Evolutionary conservation across 2,888 invertebrate species (phyloP), one percentile per base, ranked within the genome.

Genomic region (Corythucha ciliata): DNA sequence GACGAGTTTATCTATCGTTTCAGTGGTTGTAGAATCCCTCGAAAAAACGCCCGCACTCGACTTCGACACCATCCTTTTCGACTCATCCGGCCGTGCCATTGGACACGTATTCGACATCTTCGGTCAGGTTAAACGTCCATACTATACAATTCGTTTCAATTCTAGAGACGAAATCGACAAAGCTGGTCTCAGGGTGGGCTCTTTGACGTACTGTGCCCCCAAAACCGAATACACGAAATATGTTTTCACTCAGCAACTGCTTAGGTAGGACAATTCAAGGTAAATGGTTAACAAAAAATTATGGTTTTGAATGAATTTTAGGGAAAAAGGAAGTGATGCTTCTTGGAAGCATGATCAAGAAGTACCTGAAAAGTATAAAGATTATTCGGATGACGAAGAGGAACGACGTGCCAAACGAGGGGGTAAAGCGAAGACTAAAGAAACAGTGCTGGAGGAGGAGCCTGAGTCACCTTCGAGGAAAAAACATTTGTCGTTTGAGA

Each of bases 61-160:
- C 70, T 69, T 91, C 58, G 93, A 92, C 57, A 86, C 88, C 1
- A 77, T 93, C 12, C 70, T 96, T 48, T 96, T 96, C 67, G 65
- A 89, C 53, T 83, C 90, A 12, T 78, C 80, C 60, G 86, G 88
- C 3, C 77, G 81, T 55, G 75, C 84, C 8, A 69, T 90, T 4
- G 87, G 87, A 6, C 78, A 80, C 66, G 79, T 94, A 42, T 91
- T 88, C 68, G 96, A 96, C 72, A 89, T 93, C 0, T 81, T 94
- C 66, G 94, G 96, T 12, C 85, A 81, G 44, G 86, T 94, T 0
- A 73, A 75, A 0, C 79, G 82, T 61, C 94, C 96, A 0, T 75
- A 84, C 59, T 96, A 96, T 68, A 83, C 86, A 59, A 78, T 96
- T n/a, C 75, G 93, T 3, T 94, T 94, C 69, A 93, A 92, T 70